Conservation (phyloP, 2,797 vertebrate genomes). For the Champsocephalus gunnari region DNA sequence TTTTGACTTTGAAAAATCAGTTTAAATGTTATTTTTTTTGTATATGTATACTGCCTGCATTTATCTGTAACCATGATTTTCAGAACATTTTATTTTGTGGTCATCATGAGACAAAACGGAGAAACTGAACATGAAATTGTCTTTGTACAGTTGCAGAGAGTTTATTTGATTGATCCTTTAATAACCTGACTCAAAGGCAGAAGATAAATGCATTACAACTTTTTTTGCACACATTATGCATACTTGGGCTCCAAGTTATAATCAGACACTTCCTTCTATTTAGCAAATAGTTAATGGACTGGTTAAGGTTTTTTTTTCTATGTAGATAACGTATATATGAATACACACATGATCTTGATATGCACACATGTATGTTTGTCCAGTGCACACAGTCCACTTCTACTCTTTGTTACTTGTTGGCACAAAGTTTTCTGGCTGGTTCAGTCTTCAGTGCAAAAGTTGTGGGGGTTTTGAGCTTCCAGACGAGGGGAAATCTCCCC, state of each 20-base stretch:
- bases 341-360: constrained; percentile 41
- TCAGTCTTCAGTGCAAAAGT: constrained; percentile 69
- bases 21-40: constrained; percentile 35
- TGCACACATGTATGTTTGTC: constrained; percentile 74
- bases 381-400: constrained; percentile 74
- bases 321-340: constrained; percentile 45
- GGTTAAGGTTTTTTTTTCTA: constrained; percentile 37
- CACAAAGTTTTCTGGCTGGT: constrained; percentile 44
- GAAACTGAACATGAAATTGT: constrained; percentile 30
- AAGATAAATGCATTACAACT: constrained; percentile 57
- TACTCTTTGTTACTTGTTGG: constrained; percentile 38
- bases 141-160: constrained; percentile 56
- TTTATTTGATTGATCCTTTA: constrained; percentile 53
- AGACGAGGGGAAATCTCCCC: constrained; percentile 8
- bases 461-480: constrained; percentile 54
- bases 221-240: constrained; percentile 70
- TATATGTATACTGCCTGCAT: constrained; percentile 60
- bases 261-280: constrained; percentile 76
- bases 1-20: constrained; percentile 37
- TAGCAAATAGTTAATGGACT: constrained; percentile 73
- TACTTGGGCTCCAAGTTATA: constrained; percentile 71
- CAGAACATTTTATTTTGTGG: constrained; percentile 15
- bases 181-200: constrained; percentile 48
- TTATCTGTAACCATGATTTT: constrained; percentile 62
- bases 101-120: constrained; percentile 52